phyloP scores from a whole-genome alignment of 2,113 vertebrate genomes.

The Heteronetta atricapilla region DNA sequence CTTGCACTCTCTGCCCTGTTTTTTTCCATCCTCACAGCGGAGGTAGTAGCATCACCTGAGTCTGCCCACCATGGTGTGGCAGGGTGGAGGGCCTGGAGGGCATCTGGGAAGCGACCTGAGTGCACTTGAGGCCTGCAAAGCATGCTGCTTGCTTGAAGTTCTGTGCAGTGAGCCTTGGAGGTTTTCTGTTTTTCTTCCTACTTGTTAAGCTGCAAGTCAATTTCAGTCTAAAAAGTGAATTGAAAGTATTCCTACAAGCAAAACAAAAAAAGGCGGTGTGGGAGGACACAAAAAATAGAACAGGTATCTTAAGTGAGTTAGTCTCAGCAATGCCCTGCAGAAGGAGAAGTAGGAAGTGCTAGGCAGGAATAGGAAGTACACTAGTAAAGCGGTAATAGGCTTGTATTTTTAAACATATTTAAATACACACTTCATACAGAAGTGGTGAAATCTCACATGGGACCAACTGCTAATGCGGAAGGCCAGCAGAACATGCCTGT shows the following conservation, averaged over 20 bases:
- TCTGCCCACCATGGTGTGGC: not conserved
- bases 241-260: not conserved
- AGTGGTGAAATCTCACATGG: slow-evolving; percentile 41
- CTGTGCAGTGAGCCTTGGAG: not conserved
- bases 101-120: not conserved
- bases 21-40: not conserved
- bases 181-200: not conserved
- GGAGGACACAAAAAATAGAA: not conserved
- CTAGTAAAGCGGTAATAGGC: slow-evolving; percentile 29
- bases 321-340: slow-evolving; percentile 2
- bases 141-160: not conserved
- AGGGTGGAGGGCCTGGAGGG: not conserved
- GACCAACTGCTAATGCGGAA: not conserved
- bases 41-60: not conserved
- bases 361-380: slow-evolving; percentile 49
- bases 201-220: not conserved
- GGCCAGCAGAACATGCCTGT: not conserved
- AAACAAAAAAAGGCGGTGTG: not conserved
- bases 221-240: not conserved
- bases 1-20: not conserved
- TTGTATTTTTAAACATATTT: slow-evolving; percentile 67
- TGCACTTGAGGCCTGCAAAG: not conserved
- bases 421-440: slow-evolving; percentile 41
- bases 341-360: slow-evolving; percentile 62
- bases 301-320: not conserved